A percentile compares a stretch with the other conserved stretches of the same genome.
Conservation (phyloP, 1,140 invertebrate species). For the Reticulitermes speratus region DNA sequence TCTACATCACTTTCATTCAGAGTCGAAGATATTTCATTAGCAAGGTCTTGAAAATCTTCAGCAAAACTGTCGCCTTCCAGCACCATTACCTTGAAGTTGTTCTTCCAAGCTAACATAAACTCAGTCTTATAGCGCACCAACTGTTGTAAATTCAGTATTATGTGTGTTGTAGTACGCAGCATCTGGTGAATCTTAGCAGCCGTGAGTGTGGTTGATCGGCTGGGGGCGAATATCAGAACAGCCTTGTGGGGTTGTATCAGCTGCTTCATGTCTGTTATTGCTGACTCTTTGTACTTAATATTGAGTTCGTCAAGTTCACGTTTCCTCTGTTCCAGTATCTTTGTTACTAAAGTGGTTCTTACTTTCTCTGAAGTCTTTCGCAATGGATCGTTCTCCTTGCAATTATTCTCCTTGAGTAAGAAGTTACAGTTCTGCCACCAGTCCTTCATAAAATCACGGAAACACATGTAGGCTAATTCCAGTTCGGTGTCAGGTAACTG, state of each 20-base stretch:
- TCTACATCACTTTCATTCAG: too few species aligned
- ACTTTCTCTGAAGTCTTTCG: not conserved
- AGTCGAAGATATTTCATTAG: too few species aligned
- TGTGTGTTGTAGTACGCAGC: too few species aligned
- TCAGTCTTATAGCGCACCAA: too few species aligned
- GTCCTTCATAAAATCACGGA: not conserved
- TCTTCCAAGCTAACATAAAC: too few species aligned
- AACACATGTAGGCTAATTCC: not conserved
- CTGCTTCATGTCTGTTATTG: not conserved
- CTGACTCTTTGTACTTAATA: not conserved
- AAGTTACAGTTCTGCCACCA: not conserved
- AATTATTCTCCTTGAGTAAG: not conserved
- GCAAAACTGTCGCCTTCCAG: too few species aligned
- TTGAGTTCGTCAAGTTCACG: not conserved
- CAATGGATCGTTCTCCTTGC: not conserved
- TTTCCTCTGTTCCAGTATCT: not conserved
- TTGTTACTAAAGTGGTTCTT: not conserved
- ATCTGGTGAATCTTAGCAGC: too few species aligned
- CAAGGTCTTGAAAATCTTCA: too few species aligned
- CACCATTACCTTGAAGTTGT: too few species aligned
- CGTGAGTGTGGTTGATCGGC: not conserved
- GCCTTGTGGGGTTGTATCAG: not conserved
- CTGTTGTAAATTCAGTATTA: too few species aligned
- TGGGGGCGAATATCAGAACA: not conserved
- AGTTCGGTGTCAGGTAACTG: too few species aligned